Percentiles rank a stretch among this genome's conserved stretches.
phyloP scores from a whole-genome alignment of 2,888 invertebrate species.

The Cosmia trapezina region DNA sequence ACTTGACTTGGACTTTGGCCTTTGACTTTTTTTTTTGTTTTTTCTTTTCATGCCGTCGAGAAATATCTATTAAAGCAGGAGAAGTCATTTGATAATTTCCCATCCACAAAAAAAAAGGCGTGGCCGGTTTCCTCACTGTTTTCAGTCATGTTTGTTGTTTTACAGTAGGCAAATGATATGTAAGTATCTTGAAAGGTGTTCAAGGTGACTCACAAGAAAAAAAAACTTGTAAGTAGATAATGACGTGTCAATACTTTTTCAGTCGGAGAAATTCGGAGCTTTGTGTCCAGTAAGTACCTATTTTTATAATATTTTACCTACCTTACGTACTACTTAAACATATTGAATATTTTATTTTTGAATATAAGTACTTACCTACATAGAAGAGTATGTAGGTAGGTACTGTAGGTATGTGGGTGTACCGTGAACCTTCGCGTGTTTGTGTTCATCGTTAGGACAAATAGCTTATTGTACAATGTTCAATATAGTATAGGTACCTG shows the following conservation, averaged over 20 bases:
- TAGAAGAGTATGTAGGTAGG: not conserved
- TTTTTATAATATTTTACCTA: not conserved
- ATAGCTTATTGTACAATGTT: slow-evolving; percentile 3
- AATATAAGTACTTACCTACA: not conserved
- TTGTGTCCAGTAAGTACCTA: slow-evolving; percentile 83
- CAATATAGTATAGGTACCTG: not conserved
- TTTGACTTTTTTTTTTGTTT: no score
- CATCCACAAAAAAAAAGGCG: no score
- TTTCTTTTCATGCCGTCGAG: no score
- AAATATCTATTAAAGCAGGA: no score
- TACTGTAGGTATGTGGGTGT: not conserved
- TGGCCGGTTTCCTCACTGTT: no score
- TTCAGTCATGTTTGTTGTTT: no score
- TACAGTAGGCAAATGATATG: not conserved
- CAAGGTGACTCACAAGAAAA: not conserved
- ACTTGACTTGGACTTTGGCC: no score
- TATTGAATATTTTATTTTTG: not conserved
- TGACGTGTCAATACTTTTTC: slow-evolving; percentile 59
- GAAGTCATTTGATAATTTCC: no score
- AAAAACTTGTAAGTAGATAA: not conserved
- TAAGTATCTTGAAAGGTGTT: not conserved
- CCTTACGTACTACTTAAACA: not conserved
- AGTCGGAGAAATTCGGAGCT: slow-evolving; percentile 81
- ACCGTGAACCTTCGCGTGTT: not conserved
- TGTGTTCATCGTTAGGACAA: slow-evolving; percentile 2